Base-by-base conservation (phyloP, 2,888 invertebrate genomes). In the Ornithoptera priamus region DNA sequence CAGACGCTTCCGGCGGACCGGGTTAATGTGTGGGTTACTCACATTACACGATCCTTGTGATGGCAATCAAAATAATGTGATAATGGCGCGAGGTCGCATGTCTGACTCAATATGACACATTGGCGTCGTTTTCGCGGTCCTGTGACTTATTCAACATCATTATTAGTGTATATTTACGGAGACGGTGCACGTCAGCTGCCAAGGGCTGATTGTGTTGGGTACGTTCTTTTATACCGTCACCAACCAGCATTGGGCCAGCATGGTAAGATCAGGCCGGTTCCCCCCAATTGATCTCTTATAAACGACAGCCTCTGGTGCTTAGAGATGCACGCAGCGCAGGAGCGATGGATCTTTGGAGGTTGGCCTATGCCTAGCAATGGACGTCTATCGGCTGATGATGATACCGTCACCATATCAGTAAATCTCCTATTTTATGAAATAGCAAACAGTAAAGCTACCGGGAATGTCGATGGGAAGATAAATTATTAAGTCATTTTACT, bases 31-130 rank as follows among this genome's bases (percentile, higher is more conserved):
- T 63, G 63, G 68, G 68, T 50, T 62, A 62, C 10, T 56, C 57
- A 53, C 53, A 67, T 67, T 57, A 67, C 22, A 66, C 62, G 22
- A 62, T 66, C 63, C 70, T 66, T 66, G 70, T 59, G 57, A 56
- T 61, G 64, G 61, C 46, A 20, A 59, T 70, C 70, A 67, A 59
- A 66, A 70, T 66, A 70, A 66, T 66, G 63, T 66, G 62, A 66
- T 65, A 56, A 39, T 50, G 36, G 42, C n/a, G 36, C 65, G 62
- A 66, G 65, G 65, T 58, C 66, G 46, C 12, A 2, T 53, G 59
- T 70, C 70, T 67, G 58, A 66, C 57, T 66, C 69, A 70, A 17
- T 22, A 8, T 66, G 70, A 66, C 62, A 66, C 62, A 69, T 69
- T 65, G 59, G 53, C n/a, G 58, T 70, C 63, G 62, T 46, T 39